Evolutionary conservation across 1,140 invertebrate genomes (phyloP).

Genomic region (Dendroctonus ponderosae): DNA sequence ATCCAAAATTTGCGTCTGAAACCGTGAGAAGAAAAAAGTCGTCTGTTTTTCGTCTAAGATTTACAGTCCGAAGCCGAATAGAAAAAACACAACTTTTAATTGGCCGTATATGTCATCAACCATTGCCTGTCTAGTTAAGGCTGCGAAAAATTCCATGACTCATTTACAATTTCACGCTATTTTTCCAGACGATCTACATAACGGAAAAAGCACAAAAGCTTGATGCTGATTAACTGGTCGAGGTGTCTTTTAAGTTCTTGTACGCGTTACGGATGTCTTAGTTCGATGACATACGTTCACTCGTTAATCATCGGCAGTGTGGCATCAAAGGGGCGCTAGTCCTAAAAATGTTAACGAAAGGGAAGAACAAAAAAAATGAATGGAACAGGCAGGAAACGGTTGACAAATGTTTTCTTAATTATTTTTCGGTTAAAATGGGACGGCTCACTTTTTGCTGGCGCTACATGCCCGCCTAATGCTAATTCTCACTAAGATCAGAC

Average conservation of each 20-base stretch:
- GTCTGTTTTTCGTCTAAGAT: not conserved
- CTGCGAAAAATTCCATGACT: slow-evolving; percentile 5
- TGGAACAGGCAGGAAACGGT: slow-evolving; percentile 26
- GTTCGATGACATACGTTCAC: slow-evolving; percentile 34
- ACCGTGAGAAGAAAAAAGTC: slow-evolving; percentile 26
- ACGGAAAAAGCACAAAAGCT: slow-evolving; percentile 7
- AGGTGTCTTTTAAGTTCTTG: slow-evolving; percentile 17
- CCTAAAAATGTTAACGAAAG: slow-evolving; percentile 33
- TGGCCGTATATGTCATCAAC: no score
- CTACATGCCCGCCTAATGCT: not conserved
- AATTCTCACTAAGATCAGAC: no score
- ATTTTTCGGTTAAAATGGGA: slow-evolving; percentile 34
- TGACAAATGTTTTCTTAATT: slow-evolving; percentile 39
- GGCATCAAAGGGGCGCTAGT: slow-evolving; percentile 36
- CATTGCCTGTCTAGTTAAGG: no score
- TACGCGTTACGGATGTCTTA: slow-evolving; percentile 34
- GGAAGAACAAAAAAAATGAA: slow-evolving; percentile 6
- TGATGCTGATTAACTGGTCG: slow-evolving; percentile 16
- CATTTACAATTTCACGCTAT: slow-evolving; percentile 20
- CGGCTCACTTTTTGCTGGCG: slow-evolving; percentile 7
- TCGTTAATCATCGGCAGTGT: slow-evolving; percentile 37
- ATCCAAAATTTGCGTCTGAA: slow-evolving; percentile 19
- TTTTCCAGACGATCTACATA: slow-evolving; percentile 19
- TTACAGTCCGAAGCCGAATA: no score
- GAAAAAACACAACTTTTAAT: no score